Conservation (phyloP, 1,140 invertebrate genomes). For the Holotrichia oblita region DNA sequence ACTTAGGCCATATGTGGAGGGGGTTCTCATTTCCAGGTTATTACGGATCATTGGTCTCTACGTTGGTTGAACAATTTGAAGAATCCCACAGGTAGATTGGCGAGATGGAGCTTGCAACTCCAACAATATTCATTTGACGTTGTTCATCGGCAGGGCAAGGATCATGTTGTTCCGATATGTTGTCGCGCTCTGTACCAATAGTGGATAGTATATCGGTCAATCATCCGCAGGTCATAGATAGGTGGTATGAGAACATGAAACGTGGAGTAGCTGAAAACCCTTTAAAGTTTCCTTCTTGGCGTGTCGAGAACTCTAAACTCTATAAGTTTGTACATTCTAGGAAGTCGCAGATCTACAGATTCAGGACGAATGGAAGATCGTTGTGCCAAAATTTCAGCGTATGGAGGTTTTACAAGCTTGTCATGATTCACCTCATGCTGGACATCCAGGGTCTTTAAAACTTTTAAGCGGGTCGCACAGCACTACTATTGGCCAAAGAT, state of each 20-base stretch:
- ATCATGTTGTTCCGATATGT: not conserved
- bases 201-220: not conserved
- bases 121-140: not conserved
- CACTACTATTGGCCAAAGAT: constrained; percentile 23
- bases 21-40: not conserved
- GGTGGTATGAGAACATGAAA: not conserved
- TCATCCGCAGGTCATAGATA: not conserved
- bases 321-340: not conserved
- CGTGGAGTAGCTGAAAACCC: not conserved
- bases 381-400: too few species aligned
- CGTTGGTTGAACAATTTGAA: not conserved
- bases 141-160: not conserved
- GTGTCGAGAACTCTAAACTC: not conserved
- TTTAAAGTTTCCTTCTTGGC: not conserved
- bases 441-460: not conserved
- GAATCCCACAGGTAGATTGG: not conserved
- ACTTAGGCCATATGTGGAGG: too few species aligned
- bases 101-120: not conserved
- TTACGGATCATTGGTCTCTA: not conserved
- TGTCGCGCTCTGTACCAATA: not conserved
- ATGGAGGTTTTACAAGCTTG: too few species aligned
- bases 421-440: too few species aligned
- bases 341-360: too few species aligned
- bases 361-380: too few species aligned
- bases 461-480: constrained; percentile 2